These are phyloP conservation scores for Pinna nobilis DNA, from an alignment of 1,140 invertebrate genomes.

Conservation along the genomic window DNA sequence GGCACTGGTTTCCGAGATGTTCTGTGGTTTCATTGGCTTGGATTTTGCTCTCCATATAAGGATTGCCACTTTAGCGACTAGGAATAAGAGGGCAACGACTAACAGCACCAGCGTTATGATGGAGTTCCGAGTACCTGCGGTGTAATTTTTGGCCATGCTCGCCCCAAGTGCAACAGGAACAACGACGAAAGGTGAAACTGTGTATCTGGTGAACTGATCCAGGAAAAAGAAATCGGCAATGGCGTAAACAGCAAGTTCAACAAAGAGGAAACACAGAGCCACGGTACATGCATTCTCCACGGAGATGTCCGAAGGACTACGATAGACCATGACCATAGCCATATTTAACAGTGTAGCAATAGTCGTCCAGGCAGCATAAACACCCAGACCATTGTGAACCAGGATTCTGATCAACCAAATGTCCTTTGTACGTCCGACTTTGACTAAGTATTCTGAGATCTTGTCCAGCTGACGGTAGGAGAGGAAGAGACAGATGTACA, in stretches of 20 bases:
- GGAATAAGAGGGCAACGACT: constrained; percentile 22
- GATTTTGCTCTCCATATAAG: constrained; percentile 51
- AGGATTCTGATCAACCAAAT: constrained; percentile 68
- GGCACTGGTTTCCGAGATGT: constrained; percentile 22
- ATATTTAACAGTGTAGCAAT: constrained; percentile 69
- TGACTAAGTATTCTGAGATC: constrained; percentile 24
- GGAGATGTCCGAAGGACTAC: constrained; percentile 19
- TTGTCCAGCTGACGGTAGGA: constrained; percentile 48
- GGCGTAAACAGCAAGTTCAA: constrained; percentile 52
- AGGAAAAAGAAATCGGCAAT: constrained; percentile 57
- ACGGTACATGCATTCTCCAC: constrained; percentile 48
- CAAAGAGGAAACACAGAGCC: constrained; percentile 51
- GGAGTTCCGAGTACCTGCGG: constrained; percentile 49
- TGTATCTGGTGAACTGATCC: constrained; percentile 64
- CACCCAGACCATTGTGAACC: constrained; percentile 69
- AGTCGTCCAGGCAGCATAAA: constrained; percentile 68
- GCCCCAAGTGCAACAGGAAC: constrained; percentile 62
- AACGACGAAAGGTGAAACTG: constrained; percentile 64
- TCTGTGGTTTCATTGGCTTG: constrained; percentile 15
- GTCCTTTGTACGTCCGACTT: constrained; percentile 40
- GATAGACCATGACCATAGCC: constrained; percentile 52
- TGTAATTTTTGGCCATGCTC: constrained; percentile 59
- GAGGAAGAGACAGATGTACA: constrained; percentile 56
- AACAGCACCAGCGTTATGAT: constrained; percentile 61
- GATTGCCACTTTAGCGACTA: constrained; percentile 43